Percentiles rank a stretch among this genome's conserved stretches.
phyloP scores from a whole-genome alignment of 2,797 vertebrate genomes.

The Alectoris magna region DNA sequence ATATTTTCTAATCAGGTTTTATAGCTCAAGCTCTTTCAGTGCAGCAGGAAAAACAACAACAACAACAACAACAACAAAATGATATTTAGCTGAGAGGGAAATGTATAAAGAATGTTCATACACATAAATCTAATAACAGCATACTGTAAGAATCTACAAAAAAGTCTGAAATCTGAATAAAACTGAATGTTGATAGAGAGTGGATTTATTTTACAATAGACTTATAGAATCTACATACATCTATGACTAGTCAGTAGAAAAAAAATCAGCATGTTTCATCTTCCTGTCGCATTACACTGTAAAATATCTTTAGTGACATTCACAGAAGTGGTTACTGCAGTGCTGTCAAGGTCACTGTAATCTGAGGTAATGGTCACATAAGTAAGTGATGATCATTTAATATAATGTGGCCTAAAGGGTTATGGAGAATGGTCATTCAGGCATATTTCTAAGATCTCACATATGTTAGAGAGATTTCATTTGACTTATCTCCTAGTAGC shows the following conservation, averaged over 20 bases:
- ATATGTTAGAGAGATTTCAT: background rate
- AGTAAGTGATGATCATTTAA: conserved; percentile 42
- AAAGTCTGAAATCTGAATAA: conserved; percentile 13
- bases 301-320: conserved; percentile 13
- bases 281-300: background rate
- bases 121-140: background rate
- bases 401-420: background rate
- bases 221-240: background rate
- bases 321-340: conserved; percentile 11
- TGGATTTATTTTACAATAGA: conserved; percentile 23
- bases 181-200: conserved; percentile 7
- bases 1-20: background rate
- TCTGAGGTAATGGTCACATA: conserved; percentile 38
- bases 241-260: background rate
- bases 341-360: conserved; percentile 37
- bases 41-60: background rate
- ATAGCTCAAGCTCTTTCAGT: background rate
- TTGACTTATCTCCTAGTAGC: background rate
- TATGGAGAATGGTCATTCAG: background rate
- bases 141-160: background rate
- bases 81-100: background rate
- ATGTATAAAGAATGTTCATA: background rate
- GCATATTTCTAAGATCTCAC: background rate
- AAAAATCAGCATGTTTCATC: background rate
- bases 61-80: background rate